phyloP scores from a whole-genome alignment of 2,113 vertebrate species.

The Orthonyx spaldingii region DNA sequence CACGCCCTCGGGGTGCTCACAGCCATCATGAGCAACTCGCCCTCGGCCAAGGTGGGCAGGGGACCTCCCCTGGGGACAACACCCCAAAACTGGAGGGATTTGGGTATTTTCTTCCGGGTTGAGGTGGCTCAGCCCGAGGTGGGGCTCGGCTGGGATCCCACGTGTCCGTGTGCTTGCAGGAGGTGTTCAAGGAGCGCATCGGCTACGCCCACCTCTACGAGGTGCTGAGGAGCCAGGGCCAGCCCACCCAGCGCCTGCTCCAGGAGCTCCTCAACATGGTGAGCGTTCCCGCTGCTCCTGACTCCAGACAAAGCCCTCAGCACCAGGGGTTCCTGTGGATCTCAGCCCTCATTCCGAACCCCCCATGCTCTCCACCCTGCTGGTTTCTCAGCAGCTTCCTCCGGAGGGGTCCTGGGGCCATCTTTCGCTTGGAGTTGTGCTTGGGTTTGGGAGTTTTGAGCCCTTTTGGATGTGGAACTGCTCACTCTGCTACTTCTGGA shows the following conservation, averaged over 20 bases:
- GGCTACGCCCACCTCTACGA: conserved; percentile 92
- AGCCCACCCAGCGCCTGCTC: conserved; percentile 86
- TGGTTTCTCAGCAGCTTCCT: not conserved
- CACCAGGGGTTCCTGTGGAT: not conserved
- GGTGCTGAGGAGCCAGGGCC: conserved; percentile 89
- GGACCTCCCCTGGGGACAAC: not conserved
- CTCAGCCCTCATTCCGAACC: fast-evolving
- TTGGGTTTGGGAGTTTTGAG: not conserved
- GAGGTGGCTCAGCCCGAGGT: not conserved
- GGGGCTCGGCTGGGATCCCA: not conserved
- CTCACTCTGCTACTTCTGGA: not conserved
- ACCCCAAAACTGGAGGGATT: not conserved
- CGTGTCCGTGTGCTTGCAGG: conserved; percentile 62
- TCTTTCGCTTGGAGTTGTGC: not conserved
- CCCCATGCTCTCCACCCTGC: not conserved
- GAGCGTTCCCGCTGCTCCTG: not conserved
- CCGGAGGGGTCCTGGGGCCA: fast-evolving
- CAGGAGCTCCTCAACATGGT: conserved; percentile 98
- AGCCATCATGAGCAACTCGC: conserved; percentile 91
- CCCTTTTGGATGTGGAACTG: not conserved
- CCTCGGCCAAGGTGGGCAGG: conserved; percentile 89
- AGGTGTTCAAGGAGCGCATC: conserved; percentile 96
- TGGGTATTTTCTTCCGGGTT: fast-evolving
- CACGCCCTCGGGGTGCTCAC: conserved; percentile 90
- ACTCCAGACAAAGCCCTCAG: fast-evolving